Evolutionary conservation across 2,888 invertebrate genomes (phyloP).

Genomic region (Latheticus oryzae): DNA sequence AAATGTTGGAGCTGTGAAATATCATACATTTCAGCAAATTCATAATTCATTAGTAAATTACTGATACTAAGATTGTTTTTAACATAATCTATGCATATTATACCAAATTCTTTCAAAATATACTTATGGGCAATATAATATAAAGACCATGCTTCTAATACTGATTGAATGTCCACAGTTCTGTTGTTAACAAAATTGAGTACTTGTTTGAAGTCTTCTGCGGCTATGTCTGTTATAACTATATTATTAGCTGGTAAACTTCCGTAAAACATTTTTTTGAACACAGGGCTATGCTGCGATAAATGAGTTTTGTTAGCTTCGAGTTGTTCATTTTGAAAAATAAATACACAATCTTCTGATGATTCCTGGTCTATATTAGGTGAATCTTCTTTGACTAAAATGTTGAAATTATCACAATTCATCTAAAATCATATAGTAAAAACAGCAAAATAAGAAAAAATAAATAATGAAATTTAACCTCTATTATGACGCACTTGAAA

Average conservation of each 20-base stretch:
- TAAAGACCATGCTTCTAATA: constrained; percentile 73
- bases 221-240: constrained; percentile 69
- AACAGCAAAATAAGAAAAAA: too few relatives aligned
- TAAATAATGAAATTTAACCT: too few relatives aligned
- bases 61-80: constrained; percentile 69
- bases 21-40: constrained; percentile 73
- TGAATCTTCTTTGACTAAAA: too few relatives aligned
- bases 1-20: constrained; percentile 66
- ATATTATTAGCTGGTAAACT: constrained; percentile 68
- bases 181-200: constrained; percentile 74
- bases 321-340: too few relatives aligned
- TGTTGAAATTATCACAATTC: too few relatives aligned
- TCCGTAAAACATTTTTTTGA: constrained; percentile 77
- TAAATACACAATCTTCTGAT: too few relatives aligned
- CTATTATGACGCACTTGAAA: too few relatives aligned
- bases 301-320: too few relatives aligned
- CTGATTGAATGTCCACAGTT: constrained; percentile 67
- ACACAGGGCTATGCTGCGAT: constrained; percentile 76
- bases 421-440: too few relatives aligned
- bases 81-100: constrained; percentile 69
- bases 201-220: constrained; percentile 71
- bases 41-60: constrained; percentile 71
- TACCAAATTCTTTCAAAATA: constrained; percentile 69
- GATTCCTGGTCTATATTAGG: too few relatives aligned
- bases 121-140: constrained; percentile 77